Percentiles rank a stretch among this genome's conserved stretches.
These are phyloP conservation scores for Unio pictorum DNA, from an alignment of 2,888 invertebrate species.

Conservation along the genomic window DNA sequence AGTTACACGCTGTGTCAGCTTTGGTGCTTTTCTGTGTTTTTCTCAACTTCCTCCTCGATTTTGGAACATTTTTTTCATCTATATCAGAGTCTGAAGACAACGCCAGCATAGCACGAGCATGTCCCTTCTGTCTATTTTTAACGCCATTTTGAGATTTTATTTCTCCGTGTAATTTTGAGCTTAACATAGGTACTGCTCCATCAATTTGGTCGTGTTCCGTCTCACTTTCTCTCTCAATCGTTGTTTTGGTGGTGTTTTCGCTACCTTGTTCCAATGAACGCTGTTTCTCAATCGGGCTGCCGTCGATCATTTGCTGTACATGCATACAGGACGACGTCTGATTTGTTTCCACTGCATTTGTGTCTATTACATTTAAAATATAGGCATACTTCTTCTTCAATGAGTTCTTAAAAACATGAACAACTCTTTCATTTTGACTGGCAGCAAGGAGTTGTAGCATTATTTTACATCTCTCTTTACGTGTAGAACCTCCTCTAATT, in stretches of 20 bases:
- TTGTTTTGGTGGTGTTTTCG: no score
- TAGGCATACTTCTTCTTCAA: conserved; percentile 33
- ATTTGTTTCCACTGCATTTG: background rate
- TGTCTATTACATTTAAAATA: conserved; percentile 15
- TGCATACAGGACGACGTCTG: background rate
- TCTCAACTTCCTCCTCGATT: background rate
- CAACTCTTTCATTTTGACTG: background rate
- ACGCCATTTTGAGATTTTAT: background rate
- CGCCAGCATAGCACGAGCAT: no score
- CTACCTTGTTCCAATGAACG: no score
- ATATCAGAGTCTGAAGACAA: background rate
- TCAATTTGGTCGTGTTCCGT: no score
- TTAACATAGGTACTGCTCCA: background rate
- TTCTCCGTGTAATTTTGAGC: background rate
- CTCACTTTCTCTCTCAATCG: no score
- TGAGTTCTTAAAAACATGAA: conserved; percentile 10
- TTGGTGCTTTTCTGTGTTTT: background rate
- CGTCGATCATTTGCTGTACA: background rate
- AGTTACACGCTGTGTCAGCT: conserved; percentile 2
- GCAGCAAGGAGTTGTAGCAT: conserved; percentile 15
- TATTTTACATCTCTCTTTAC: conserved; percentile 29
- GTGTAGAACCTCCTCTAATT: conserved; percentile 14
- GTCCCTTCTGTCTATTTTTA: background rate
- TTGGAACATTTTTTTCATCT: background rate
- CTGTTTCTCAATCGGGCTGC: no score